Conservation (phyloP, 2,113 vertebrate genomes). For the Turdus rufiventris region DNA sequence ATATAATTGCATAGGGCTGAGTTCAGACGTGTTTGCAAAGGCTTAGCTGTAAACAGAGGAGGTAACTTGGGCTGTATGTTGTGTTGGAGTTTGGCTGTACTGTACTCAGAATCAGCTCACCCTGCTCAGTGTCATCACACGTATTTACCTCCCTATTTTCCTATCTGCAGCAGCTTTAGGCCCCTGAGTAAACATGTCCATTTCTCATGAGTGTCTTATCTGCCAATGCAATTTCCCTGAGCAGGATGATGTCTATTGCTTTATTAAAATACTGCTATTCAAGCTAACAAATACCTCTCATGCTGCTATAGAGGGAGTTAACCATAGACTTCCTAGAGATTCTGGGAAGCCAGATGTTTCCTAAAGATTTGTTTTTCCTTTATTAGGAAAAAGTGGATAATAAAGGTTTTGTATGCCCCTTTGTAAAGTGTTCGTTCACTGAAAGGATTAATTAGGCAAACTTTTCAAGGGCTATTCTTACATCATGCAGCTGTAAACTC, state of each 20-base stretch:
- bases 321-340: slow-evolving; percentile 54
- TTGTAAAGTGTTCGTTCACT: not conserved
- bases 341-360: slow-evolving; percentile 66
- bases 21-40: not conserved
- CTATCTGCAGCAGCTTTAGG: not conserved
- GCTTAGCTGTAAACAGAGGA: not conserved
- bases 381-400: not conserved
- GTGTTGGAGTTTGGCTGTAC: not conserved
- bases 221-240: not conserved
- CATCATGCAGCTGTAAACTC: not conserved
- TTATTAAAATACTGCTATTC: slow-evolving; percentile 8
- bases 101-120: not conserved
- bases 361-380: slow-evolving; percentile 39
- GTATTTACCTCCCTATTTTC: not conserved
- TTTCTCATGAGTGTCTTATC: not conserved
- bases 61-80: not conserved
- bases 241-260: not conserved
- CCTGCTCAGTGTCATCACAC: not conserved
- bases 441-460: not conserved
- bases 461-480: not conserved
- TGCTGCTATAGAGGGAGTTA: slow-evolving; percentile 42
- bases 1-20: not conserved
- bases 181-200: not conserved
- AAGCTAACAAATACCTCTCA: slow-evolving; percentile 13
- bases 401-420: slow-evolving; percentile 13